These are phyloP conservation scores for Leucophenga maculata DNA, from an alignment of 2,888 invertebrate species.

Conservation along the genomic window DNA sequence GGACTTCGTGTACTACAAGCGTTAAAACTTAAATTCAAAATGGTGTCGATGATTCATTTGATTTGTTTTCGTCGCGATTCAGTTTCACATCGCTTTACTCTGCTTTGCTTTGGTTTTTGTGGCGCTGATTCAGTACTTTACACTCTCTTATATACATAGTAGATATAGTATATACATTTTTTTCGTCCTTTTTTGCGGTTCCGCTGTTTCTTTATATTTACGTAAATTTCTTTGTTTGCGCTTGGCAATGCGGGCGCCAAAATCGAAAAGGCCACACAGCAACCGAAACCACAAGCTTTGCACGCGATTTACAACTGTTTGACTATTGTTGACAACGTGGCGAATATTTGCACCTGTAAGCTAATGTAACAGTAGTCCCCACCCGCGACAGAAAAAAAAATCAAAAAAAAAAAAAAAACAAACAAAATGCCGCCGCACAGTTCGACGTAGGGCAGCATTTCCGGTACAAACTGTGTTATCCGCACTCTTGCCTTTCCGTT, in stretches of 20 bases:
- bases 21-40: neutral
- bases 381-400: neutral
- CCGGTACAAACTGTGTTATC: neutral
- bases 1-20: no score
- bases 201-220: no score
- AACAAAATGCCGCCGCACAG: no score
- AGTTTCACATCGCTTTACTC: neutral
- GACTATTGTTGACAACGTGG: neutral
- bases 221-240: no score
- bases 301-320: neutral
- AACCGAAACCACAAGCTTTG: no score
- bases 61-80: neutral
- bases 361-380: neutral
- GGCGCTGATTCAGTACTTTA: no score
- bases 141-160: no score
- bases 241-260: no score
- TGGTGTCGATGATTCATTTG: neutral
- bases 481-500: conserved; percentile 2
- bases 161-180: no score
- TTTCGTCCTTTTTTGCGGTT: no score
- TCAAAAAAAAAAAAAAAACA: no score
- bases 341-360: conserved; percentile 1
- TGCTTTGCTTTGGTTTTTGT: neutral
- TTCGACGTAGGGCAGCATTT: neutral
- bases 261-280: no score